Evolutionary conservation across 2,797 vertebrate genomes (phyloP).

Genomic region (Clamator glandarius): DNA sequence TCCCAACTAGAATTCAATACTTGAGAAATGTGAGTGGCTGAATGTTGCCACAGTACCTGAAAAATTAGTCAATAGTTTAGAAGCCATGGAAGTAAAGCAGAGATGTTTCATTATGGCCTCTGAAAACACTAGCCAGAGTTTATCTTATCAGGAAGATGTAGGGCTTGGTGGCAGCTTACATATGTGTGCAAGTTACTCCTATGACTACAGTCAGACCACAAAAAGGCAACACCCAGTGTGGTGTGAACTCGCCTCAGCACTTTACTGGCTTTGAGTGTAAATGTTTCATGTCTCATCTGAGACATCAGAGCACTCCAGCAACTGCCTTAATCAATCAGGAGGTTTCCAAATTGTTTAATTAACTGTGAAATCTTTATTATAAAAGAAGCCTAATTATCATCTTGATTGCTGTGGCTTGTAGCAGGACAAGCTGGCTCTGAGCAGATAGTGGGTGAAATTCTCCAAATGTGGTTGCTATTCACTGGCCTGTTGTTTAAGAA

Average conservation of each 20-base stretch:
- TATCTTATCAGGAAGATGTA: background rate
- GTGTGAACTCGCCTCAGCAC: background rate
- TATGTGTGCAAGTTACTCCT: background rate
- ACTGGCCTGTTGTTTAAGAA: background rate
- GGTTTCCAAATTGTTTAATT: background rate
- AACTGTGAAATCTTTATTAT: background rate
- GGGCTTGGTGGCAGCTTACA: background rate
- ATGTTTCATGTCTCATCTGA: background rate
- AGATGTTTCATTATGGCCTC: background rate
- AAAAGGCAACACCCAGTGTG: background rate
- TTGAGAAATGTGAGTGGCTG: background rate
- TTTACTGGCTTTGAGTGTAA: background rate
- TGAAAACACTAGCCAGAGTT: background rate
- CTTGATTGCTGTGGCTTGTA: rapidly evolving
- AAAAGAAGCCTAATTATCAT: background rate
- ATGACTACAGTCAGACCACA: background rate
- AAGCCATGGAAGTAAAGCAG: background rate
- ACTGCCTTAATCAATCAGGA: background rate
- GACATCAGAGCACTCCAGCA: background rate
- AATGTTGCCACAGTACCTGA: background rate
- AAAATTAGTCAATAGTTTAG: background rate
- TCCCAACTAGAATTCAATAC: background rate
- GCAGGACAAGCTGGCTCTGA: background rate
- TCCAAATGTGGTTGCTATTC: background rate
- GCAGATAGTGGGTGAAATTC: background rate